Conservation (phyloP, 2,797 vertebrate species). For the Melopsittacus undulatus region DNA sequence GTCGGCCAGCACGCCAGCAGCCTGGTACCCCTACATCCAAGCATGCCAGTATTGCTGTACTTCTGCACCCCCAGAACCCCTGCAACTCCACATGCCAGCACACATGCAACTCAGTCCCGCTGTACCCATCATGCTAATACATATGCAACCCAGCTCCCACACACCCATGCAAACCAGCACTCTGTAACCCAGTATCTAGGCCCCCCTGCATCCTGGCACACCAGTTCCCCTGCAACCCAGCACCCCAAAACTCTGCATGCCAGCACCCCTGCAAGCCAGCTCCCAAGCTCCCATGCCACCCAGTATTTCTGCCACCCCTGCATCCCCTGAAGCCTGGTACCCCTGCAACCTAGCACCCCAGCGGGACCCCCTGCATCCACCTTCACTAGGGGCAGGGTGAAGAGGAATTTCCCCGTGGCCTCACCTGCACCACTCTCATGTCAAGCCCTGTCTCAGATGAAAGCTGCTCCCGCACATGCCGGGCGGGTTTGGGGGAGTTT, state of each 20-base stretch:
- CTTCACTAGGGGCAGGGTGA: rapidly evolving
- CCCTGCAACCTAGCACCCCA: not conserved
- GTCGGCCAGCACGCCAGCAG: not conserved
- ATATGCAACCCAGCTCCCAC: not conserved
- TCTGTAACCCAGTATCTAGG: not conserved
- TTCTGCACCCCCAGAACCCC: no score
- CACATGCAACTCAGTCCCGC: not conserved
- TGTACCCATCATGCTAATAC: not conserved
- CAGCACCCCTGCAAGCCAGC: not conserved
- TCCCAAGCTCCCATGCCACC: not conserved
- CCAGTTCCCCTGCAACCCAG: not conserved
- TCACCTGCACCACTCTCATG: conserved; percentile 98
- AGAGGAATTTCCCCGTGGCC: not conserved
- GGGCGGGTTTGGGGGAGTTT: conserved; percentile 94
- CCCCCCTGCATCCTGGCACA: not conserved
- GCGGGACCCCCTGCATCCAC: rapidly evolving
- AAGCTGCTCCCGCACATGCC: conserved; percentile 95
- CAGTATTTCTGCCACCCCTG: not conserved
- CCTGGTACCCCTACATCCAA: not conserved
- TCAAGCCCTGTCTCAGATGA: conserved; percentile 97
- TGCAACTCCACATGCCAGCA: not conserved
- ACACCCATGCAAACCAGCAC: not conserved
- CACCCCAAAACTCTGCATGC: not conserved
- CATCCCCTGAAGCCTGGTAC: not conserved
- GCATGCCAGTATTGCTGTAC: not conserved